phyloP scores from a whole-genome alignment of 2,797 vertebrate species.

The Gymnocypris eckloni region DNA sequence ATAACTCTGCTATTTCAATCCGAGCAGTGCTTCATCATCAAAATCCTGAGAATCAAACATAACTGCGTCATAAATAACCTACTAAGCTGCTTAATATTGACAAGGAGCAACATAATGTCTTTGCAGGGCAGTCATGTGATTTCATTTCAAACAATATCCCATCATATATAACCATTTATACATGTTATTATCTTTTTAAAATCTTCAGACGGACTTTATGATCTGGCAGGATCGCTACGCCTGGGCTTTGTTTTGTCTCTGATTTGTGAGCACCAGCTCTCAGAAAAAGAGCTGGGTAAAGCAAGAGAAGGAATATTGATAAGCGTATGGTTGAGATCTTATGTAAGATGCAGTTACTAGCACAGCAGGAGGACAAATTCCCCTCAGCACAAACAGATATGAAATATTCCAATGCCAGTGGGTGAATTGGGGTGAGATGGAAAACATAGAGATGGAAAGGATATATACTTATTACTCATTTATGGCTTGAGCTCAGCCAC shows the following conservation, averaged over 20 bases:
- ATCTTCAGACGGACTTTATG: slow-evolving; percentile 26
- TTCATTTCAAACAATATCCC: not conserved
- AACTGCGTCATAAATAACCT: slow-evolving; percentile 4
- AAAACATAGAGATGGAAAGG: slow-evolving; percentile 8
- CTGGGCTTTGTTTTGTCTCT: slow-evolving; percentile 42
- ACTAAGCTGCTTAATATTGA: slow-evolving; percentile 20
- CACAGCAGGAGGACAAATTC: slow-evolving; percentile 47
- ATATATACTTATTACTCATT: slow-evolving; percentile 25
- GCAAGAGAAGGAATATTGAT: slow-evolving; percentile 47
- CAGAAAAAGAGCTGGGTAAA: slow-evolving; percentile 30
- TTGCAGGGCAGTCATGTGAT: not conserved
- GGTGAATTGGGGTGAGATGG: slow-evolving; percentile 17
- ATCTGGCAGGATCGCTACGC: not conserved
- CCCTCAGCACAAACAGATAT: slow-evolving; percentile 49
- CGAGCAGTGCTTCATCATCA: slow-evolving; percentile 22
- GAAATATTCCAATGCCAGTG: slow-evolving; percentile 35
- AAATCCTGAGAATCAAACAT: slow-evolving; percentile 13
- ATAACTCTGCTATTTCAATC: slow-evolving; percentile 21
- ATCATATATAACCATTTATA: not conserved
- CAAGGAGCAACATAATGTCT: not conserved
- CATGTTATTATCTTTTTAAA: slow-evolving; percentile 4
- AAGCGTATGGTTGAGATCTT: slow-evolving; percentile 34
- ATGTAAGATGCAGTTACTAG: slow-evolving; percentile 47
- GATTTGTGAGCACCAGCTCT: slow-evolving; percentile 28
- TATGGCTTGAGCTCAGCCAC: slow-evolving; percentile 12